Percentiles rank a stretch among this genome's conserved stretches.
phyloP scores from a whole-genome alignment of 2,113 vertebrate species.

The Oncorhynchus nerka region DNA sequence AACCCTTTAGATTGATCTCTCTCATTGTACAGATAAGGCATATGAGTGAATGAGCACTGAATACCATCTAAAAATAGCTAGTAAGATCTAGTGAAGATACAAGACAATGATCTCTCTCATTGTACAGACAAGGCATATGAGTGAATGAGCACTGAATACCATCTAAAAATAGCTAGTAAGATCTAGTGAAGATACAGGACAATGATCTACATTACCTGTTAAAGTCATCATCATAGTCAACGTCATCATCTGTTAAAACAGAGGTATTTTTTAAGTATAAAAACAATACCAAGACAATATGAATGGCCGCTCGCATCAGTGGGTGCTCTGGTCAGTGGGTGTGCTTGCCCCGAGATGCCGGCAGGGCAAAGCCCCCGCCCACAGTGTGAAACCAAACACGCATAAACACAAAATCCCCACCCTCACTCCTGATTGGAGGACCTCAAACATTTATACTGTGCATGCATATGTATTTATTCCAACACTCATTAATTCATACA shows the following conservation, averaged over 20 bases:
- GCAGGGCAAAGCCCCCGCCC: too few relatives aligned
- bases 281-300: constrained; percentile 36
- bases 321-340: background rate
- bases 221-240: constrained; percentile 90
- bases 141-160: background rate
- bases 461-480: too few relatives aligned
- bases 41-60: background rate
- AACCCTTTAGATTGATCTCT: background rate
- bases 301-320: constrained; percentile 4
- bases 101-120: background rate
- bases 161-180: background rate
- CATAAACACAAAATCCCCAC: background rate
- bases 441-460: too few relatives aligned
- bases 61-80: background rate
- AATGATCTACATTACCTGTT: constrained; percentile 79
- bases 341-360: too few relatives aligned
- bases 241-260: constrained; percentile 75
- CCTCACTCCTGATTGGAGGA: too few relatives aligned
- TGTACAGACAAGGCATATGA: background rate
- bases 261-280: background rate
- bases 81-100: background rate
- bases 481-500: too few relatives aligned
- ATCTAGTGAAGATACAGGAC: background rate
- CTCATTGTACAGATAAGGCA: background rate
- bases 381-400: too few relatives aligned